Base-by-base conservation (phyloP, 2,888 invertebrate species). In the Camponotus fellah region DNA sequence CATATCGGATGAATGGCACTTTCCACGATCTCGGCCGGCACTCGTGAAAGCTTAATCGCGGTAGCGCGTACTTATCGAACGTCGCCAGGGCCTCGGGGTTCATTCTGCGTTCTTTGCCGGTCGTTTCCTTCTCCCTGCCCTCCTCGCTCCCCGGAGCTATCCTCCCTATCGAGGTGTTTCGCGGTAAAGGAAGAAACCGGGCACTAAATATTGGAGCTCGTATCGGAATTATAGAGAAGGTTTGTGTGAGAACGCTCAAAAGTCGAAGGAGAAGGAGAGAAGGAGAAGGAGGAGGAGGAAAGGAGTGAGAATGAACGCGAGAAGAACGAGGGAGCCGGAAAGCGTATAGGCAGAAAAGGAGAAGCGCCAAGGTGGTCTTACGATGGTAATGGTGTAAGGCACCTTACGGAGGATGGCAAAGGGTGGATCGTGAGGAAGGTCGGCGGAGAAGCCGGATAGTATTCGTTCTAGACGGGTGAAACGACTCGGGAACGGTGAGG, bases 11-110 rank as follows among this genome's bases (percentile, higher is more conserved):
- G 89, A 92, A 89, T 86, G 85, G 88, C 83, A 81, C 83, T 85
- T 87, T 75, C 86, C 87, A 86, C 86, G 87, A 90, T 92, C 91
- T 93, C 90, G 89, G 88, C 53, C 90, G 89, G 80, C 56, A 60
- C 91, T 92, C 92, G 90, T 94, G 94, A 94, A 94, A 94, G 87
- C 88, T 94, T 94, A 93, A 90, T 89, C 91, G 89, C 86, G 89
- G 85, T 76, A 76, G 88, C 91, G 91, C 91, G 89, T 89, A 91
- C 89, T 91, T 91, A 90, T 91, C 88, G 90, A 88, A 86, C 87
- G 85, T 85, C 85, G 86, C 83, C 83, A 83, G 76, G 79, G 84
- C 88, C 89, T 88, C 12, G 79, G 53, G 69, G 66, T 81, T 83
- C 83, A 77, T 82, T 75, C 85, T 34, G 49, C 69, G 49, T 79